phyloP scores from a whole-genome alignment of 37 sponge, comb jelly and placozoan species.

The Tethya wilhelma region DNA sequence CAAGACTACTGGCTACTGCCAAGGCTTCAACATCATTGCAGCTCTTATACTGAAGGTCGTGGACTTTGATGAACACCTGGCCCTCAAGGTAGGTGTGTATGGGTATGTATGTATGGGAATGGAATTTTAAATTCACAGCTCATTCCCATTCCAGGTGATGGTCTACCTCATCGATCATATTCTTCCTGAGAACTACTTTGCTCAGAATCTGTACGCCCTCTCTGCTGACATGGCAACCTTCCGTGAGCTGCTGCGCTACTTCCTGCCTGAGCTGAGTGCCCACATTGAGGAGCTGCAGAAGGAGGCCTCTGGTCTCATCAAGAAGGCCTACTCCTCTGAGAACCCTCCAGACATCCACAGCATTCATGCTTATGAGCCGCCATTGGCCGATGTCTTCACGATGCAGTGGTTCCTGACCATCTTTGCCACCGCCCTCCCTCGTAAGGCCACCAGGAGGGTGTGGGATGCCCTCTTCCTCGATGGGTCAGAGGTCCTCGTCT shows the following conservation, averaged over 20 bases:
- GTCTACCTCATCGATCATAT: conserved; percentile 81
- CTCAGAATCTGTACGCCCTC: conserved; percentile 80
- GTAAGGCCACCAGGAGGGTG: conserved; percentile 65
- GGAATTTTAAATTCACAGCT: not conserved
- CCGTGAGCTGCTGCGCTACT: conserved; percentile 61
- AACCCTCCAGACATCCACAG: conserved; percentile 48
- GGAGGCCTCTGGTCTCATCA: conserved; percentile 36
- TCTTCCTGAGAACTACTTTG: conserved; percentile 87
- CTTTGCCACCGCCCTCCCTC: conserved; percentile 80
- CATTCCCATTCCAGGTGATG: conserved; percentile 55
- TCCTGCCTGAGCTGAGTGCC: conserved; percentile 72
- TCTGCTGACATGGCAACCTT: conserved; percentile 84
- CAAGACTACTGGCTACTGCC: conserved; percentile 86
- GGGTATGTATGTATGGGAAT: not conserved
- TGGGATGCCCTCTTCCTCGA: conserved; percentile 89
- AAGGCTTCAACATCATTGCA: conserved; percentile 91
- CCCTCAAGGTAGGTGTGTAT: conserved; percentile 64
- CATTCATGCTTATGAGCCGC: conserved; percentile 80
- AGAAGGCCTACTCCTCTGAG: conserved; percentile 58
- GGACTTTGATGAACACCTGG: conserved; percentile 66
- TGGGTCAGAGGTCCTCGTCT: conserved; percentile 78
- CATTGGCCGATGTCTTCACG: conserved; percentile 86
- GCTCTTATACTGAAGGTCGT: conserved; percentile 86
- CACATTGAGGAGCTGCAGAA: conserved; percentile 66
- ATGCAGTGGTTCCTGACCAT: conserved; percentile 95